These are phyloP conservation scores for Gasterosteus nipponicus DNA, from an alignment of 2,113 vertebrate species.

Conservation along the genomic window DNA sequence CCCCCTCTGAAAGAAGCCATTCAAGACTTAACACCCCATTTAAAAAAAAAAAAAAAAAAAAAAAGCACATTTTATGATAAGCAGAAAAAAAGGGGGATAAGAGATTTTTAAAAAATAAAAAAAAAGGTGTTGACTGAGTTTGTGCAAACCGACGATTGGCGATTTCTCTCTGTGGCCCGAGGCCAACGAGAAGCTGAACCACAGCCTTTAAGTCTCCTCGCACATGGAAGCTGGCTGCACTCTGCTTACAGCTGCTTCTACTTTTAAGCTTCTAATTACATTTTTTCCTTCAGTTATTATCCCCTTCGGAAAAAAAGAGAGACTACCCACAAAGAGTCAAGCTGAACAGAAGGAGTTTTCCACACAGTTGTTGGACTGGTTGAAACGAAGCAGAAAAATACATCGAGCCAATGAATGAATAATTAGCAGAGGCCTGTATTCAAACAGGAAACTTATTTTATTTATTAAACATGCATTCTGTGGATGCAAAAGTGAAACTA, in stretches of 20 bases:
- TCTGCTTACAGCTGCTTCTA: slow-evolving; percentile 42
- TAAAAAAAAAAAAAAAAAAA: background rate
- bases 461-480: too few relatives aligned
- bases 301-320: slow-evolving; percentile 16
- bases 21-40: background rate
- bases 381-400: background rate
- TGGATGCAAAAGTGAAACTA: background rate
- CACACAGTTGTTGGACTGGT: slow-evolving; percentile 10
- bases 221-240: slow-evolving; percentile 22
- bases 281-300: slow-evolving; percentile 34
- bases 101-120: too few relatives aligned
- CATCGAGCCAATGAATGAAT: slow-evolving; percentile 28
- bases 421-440: too few relatives aligned
- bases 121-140: slow-evolving; percentile 14
- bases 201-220: slow-evolving; percentile 16
- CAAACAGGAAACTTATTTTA: too few relatives aligned
- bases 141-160: slow-evolving; percentile 14
- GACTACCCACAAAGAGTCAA: slow-evolving; percentile 55
- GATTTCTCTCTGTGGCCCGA: slow-evolving; percentile 14
- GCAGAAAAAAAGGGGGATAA: background rate
- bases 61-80: background rate
- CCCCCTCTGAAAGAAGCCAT: slow-evolving; percentile 15
- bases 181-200: slow-evolving; percentile 23
- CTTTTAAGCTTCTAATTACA: slow-evolving; percentile 66
- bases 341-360: slow-evolving; percentile 58